Percentiles rank a stretch among this genome's conserved stretches.
phyloP scores from a whole-genome alignment of 2,113 vertebrate species.

The Platichthys flesus region DNA sequence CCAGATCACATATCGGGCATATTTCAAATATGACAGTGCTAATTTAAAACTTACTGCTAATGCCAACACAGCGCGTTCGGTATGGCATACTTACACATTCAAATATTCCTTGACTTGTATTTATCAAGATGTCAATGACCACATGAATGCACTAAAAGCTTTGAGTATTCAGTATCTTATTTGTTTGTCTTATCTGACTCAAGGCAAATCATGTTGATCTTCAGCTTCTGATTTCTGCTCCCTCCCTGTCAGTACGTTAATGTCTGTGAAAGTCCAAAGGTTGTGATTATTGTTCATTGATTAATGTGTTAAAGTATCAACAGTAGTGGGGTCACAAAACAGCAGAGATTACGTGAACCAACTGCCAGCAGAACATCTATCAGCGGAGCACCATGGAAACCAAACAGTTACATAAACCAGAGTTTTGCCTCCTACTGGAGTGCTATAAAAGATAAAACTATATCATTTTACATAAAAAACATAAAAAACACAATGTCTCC shows the following conservation, averaged over 20 bases:
- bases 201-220: neutral
- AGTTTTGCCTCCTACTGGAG: neutral
- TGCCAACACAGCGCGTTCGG: constrained; percentile 8
- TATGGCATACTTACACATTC: constrained; percentile 3
- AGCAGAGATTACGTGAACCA: neutral
- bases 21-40: constrained; percentile 41
- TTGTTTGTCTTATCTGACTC: neutral
- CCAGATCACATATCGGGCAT: constrained; percentile 44
- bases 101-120: neutral
- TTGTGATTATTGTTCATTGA: neutral
- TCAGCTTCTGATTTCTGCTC: neutral
- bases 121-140: neutral
- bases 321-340: neutral
- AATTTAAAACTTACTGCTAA: constrained; percentile 39
- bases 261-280: neutral
- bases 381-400: neutral
- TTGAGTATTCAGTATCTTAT: neutral
- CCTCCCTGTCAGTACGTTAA: neutral
- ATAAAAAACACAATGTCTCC: neutral
- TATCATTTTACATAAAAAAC: neutral
- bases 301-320: neutral
- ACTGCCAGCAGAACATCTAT: neutral
- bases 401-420: neutral
- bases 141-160: neutral
- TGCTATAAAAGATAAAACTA: neutral